Evolutionary conservation across 2,888 invertebrate species (phyloP).

Genomic region (Diaperis boleti): DNA sequence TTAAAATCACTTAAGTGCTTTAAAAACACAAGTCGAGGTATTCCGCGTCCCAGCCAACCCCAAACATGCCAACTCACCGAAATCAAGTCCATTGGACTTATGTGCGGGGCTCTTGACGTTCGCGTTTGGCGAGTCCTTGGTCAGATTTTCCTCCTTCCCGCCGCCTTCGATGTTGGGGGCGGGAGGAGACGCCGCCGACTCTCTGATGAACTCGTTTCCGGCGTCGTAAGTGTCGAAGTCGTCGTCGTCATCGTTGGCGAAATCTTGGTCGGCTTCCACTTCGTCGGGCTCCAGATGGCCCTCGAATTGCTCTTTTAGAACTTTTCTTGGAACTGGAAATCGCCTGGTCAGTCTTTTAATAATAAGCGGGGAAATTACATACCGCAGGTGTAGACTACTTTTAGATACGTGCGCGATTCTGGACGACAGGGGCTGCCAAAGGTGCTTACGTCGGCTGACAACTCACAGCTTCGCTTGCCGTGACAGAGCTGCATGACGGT

Average conservation of each 20-base stretch:
- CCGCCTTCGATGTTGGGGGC: slow-evolving; percentile 69
- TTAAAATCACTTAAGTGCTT: no score
- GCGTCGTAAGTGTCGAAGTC: slow-evolving; percentile 68
- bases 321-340: slow-evolving; percentile 82
- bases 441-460: slow-evolving; percentile 84
- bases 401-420: slow-evolving; percentile 85
- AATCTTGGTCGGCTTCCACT: slow-evolving; percentile 64
- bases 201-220: slow-evolving; percentile 70
- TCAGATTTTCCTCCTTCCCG: slow-evolving; percentile 59
- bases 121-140: slow-evolving; percentile 58
- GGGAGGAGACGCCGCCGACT: slow-evolving; percentile 71
- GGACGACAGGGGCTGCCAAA: slow-evolving; percentile 86
- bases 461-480: slow-evolving; percentile 82
- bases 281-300: slow-evolving; percentile 85
- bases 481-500: slow-evolving; percentile 88
- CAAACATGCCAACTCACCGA: slow-evolving; percentile 56
- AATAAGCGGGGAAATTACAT: slow-evolving; percentile 62
- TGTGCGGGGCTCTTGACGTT: slow-evolving; percentile 58
- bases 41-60: no score
- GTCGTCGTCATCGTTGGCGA: slow-evolving; percentile 67
- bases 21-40: slow-evolving; percentile 45
- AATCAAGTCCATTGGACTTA: slow-evolving; percentile 59
- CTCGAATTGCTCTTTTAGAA: slow-evolving; percentile 85
- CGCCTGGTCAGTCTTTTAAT: background rate
- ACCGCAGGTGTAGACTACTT: slow-evolving; percentile 91